Evolutionary conservation across 2,113 vertebrate genomes (phyloP), one percentile per base, ranked within the genome.

Genomic region (Cisticola juncidis): DNA sequence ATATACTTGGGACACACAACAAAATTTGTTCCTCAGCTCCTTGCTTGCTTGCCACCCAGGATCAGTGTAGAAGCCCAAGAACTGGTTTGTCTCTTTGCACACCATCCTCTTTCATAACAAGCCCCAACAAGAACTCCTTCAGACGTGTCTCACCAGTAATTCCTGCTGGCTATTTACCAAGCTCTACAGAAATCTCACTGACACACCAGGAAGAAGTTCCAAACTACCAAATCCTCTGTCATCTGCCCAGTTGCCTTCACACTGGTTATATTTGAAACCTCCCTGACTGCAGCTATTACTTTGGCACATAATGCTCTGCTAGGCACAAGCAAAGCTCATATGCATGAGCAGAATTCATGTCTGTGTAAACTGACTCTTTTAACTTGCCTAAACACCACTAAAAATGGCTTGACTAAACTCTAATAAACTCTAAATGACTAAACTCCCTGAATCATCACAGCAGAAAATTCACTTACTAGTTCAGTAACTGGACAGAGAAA

Each of bases 41-140:
- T 60, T 69, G 9, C 51, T 31, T 50, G 15, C 38, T 74, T 48
- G 33, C 35, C 17, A 54, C 7, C 10, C 61, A 64, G 26, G 10
- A 24, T 25, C 22, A 80, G 29, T 25, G 4, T 4, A 68, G 62
- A 21, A 64, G 36, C 29, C n/a, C 14, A 35, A 64, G 50, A 17
- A 25, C 2, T 5, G 5, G 5, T 64, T 26, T 90, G 21, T n/a
- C 19, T 64, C 62, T n/a, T 8, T 16, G 8, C 2, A 4, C 2
- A 1, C 8, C n/a, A 2, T 42, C 22, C 23, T 45, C 22, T 23
- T 44, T 42, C 21, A 2, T 13, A 73, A 24, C 23, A 42, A 58
- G 61, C 14, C 15, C 28, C 42, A 65, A 14, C 31, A 20, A 0
- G 0, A 76, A 15, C 16, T 40, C 42, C 42, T 3, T 58, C 61